phyloP scores from a whole-genome alignment of 2,888 invertebrate genomes.

The Lottia gigantea region DNA sequence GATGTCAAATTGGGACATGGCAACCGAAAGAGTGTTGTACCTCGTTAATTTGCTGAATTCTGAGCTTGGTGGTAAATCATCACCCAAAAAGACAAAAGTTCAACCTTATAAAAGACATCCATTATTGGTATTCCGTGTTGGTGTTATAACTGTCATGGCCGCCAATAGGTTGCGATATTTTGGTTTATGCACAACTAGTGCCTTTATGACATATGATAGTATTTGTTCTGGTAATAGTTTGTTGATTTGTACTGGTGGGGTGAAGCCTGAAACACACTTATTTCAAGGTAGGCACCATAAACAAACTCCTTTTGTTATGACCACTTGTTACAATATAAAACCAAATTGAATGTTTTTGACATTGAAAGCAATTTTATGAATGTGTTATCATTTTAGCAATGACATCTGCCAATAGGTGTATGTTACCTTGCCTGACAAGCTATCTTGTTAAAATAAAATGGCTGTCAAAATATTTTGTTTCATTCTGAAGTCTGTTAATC shows the following conservation, averaged over 20 bases:
- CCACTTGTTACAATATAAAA: constrained; percentile 5
- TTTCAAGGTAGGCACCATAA: constrained; percentile 27
- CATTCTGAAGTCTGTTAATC: too few species aligned
- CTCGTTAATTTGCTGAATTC: constrained; percentile 46
- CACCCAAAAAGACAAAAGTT: constrained; percentile 32
- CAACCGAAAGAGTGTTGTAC: constrained; percentile 51
- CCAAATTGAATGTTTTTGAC: too few species aligned
- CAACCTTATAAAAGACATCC: constrained; percentile 43
- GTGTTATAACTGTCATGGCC: constrained; percentile 60
- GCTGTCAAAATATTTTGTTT: too few species aligned
- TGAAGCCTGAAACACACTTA: constrained; percentile 31
- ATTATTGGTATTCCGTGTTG: constrained; percentile 55
- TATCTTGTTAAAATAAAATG: too few species aligned
- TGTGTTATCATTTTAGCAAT: too few species aligned
- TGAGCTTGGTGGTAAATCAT: constrained; percentile 44
- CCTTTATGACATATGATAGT: constrained; percentile 56
- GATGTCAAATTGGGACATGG: constrained; percentile 51
- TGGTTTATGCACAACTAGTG: constrained; percentile 39
- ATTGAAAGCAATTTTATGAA: too few species aligned
- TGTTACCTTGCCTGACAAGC: too few species aligned
- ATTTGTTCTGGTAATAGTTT: constrained; percentile 49
- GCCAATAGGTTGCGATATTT: constrained; percentile 56
- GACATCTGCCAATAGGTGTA: too few species aligned
- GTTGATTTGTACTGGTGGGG: constrained; percentile 54
- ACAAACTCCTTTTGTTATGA: not conserved